Evolutionary conservation across 2,113 vertebrate species (phyloP).

Genomic region (Ictalurus punctatus): DNA sequence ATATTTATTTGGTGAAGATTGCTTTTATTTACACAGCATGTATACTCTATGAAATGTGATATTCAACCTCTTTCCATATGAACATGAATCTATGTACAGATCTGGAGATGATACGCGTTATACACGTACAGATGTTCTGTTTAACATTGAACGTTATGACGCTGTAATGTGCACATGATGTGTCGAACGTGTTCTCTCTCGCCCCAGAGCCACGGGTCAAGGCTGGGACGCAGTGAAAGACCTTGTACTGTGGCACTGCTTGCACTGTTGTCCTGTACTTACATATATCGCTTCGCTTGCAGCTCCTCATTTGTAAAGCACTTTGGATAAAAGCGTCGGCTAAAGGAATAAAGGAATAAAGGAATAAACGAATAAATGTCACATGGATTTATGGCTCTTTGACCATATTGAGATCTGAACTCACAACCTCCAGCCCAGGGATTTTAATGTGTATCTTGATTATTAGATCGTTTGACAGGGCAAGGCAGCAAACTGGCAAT

Average conservation of each 20-base stretch:
- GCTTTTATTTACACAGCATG: conserved; percentile 46
- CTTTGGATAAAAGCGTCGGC: too few relatives aligned
- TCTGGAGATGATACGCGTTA: conserved; percentile 42
- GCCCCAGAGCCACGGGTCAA: too few relatives aligned
- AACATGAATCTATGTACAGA: conserved; percentile 41
- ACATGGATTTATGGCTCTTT: not conserved
- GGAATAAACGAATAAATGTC: too few relatives aligned
- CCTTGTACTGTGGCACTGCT: too few relatives aligned
- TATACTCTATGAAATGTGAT: conserved; percentile 18
- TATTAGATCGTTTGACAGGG: not conserved
- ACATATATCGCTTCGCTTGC: too few relatives aligned
- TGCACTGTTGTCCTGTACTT: too few relatives aligned
- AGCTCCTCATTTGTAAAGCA: too few relatives aligned
- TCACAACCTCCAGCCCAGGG: not conserved
- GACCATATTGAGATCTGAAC: not conserved
- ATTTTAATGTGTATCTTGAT: not conserved
- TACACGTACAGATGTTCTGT: not conserved
- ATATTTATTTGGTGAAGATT: conserved; percentile 35
- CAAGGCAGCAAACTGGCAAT: not conserved
- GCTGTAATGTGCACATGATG: not conserved
- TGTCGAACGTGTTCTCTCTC: not conserved
- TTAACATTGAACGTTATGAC: not conserved
- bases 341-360: too few relatives aligned
- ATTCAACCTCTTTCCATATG: conserved; percentile 40
- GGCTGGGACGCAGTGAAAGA: too few relatives aligned